Conservation (phyloP, 2,888 invertebrate species). For the Clivina fossor region DNA sequence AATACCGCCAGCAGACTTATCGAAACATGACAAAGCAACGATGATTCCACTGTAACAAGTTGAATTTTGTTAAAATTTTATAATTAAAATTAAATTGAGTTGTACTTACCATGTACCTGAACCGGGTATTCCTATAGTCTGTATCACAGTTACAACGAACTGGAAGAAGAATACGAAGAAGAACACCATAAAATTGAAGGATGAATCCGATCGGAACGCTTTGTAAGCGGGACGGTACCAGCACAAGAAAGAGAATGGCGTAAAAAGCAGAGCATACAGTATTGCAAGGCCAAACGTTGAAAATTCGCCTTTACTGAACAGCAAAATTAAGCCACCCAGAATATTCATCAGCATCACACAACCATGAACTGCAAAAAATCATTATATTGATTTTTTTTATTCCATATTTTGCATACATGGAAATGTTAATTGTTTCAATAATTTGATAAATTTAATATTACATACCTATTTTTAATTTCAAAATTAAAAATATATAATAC, state of each 20-base stretch:
- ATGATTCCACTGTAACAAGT: constrained; percentile 70
- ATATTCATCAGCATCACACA: constrained; percentile 83
- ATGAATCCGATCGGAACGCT: constrained; percentile 98
- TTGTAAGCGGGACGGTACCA: constrained; percentile 99
- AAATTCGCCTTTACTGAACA: constrained; percentile 64
- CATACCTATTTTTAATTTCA: no score
- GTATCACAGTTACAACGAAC: constrained; percentile 83
- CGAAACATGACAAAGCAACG: constrained; percentile 68
- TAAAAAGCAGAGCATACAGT: constrained; percentile 85
- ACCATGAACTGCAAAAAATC: constrained; percentile 77
- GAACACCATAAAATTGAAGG: constrained; percentile 99
- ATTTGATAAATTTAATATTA: no score
- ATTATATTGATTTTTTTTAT: background rate
- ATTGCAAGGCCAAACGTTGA: constrained; percentile 84
- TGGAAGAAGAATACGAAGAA: constrained; percentile 99
- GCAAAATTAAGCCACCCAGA: constrained; percentile 78
- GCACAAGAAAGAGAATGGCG: constrained; percentile 96
- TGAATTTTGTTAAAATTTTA: background rate
- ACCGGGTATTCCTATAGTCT: constrained; percentile 82
- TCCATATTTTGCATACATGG: no score
- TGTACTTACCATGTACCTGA: constrained; percentile 82
- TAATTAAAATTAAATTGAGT: constrained; percentile 1
- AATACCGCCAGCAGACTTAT: constrained; percentile 59
- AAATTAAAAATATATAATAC: no score
- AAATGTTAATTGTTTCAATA: no score